Percentiles rank a stretch among this genome's conserved stretches.
These are phyloP conservation scores for Harpagoxenus sublaevis DNA, from an alignment of 2,888 invertebrate genomes.

Conservation along the genomic window DNA sequence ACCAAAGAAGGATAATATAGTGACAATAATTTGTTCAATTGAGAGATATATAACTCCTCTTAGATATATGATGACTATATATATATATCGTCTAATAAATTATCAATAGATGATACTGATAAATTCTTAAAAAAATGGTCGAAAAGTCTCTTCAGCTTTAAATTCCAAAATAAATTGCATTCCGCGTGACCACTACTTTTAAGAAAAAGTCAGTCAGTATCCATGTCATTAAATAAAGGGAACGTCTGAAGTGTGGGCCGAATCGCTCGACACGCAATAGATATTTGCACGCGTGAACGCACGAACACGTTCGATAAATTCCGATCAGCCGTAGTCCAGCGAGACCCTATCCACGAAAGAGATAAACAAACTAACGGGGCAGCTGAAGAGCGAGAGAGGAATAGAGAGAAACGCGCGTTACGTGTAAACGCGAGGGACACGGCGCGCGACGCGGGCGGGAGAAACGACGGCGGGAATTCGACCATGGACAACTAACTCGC, in stretches of 20 bases:
- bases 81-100: neutral
- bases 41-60: neutral
- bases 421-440: constrained; percentile 41
- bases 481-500: constrained; percentile 80
- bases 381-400: constrained; percentile 45
- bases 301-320: constrained; percentile 70
- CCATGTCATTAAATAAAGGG: constrained; percentile 15
- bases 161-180: neutral
- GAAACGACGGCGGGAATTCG: constrained; percentile 71
- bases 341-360: constrained; percentile 59
- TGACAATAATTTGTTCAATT: neutral
- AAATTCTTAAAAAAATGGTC: neutral
- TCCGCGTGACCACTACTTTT: neutral
- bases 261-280: constrained; percentile 55
- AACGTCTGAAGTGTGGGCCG: constrained; percentile 44
- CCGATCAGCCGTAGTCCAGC: constrained; percentile 64
- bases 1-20: neutral
- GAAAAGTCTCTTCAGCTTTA: neutral
- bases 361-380: constrained; percentile 56
- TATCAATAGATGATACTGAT: neutral
- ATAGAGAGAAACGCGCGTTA: constrained; percentile 29
- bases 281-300: constrained; percentile 65
- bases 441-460: neutral
- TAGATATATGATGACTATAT: neutral
- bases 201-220: neutral